phyloP scores from a whole-genome alignment of 2,888 invertebrate genomes.

The Unio pictorum region DNA sequence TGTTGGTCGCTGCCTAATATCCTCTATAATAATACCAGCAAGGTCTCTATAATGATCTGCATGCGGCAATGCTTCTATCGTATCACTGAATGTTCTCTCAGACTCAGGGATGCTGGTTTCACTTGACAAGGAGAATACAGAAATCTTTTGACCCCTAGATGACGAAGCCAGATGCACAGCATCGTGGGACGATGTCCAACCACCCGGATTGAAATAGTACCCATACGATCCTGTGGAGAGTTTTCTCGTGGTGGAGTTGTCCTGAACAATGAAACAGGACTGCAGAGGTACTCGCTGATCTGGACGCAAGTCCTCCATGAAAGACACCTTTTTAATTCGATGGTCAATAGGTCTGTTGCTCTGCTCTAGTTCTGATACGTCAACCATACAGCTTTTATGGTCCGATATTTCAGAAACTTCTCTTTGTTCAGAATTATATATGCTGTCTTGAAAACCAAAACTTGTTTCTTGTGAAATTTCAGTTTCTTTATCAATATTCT shows the following conservation, averaged over 20 bases:
- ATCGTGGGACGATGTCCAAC: constrained; percentile 30
- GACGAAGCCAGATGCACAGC: constrained; percentile 18
- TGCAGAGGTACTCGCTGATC: constrained; percentile 9
- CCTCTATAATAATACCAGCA: constrained; percentile 22
- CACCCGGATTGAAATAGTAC: constrained; percentile 12
- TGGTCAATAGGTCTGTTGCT: too few species aligned
- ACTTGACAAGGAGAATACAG: constrained; percentile 30
- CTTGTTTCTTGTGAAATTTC: too few species aligned
- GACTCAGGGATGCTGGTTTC: constrained; percentile 11
- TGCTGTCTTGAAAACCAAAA: too few species aligned
- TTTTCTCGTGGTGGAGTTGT: constrained; percentile 13
- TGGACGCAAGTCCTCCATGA: too few species aligned
- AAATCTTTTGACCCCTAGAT: constrained; percentile 20
- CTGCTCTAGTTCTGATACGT: too few species aligned
- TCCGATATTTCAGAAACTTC: too few species aligned
- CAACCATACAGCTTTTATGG: too few species aligned
- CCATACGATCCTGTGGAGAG: constrained; percentile 20
- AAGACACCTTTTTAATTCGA: too few species aligned
- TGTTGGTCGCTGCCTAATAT: constrained; percentile 62
- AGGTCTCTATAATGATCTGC: constrained; percentile 81
- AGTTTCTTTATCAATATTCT: too few species aligned
- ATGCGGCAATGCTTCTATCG: constrained; percentile 85
- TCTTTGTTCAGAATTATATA: too few species aligned
- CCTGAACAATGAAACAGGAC: constrained; percentile 9
- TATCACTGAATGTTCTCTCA: constrained; percentile 70